Percentiles rank a stretch among this genome's conserved stretches.
These are phyloP conservation scores for Agrotis puta DNA, from an alignment of 2,888 invertebrate genomes.

Conservation along the genomic window DNA sequence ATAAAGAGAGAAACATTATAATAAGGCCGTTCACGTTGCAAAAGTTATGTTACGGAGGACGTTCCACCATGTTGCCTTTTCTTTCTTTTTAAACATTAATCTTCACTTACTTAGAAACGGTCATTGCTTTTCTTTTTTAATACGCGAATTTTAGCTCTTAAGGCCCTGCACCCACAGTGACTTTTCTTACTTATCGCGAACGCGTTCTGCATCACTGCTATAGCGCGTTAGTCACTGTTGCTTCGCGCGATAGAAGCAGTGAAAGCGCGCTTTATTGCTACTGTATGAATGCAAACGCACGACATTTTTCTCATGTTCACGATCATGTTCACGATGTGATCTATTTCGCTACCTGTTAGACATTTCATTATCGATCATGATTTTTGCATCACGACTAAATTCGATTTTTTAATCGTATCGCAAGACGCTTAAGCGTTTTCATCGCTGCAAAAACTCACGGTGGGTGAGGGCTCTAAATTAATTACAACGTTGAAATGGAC, in stretches of 20 bases:
- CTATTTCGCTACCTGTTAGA: not conserved
- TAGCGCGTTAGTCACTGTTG: not conserved
- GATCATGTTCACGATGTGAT: too few species aligned
- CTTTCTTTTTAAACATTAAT: constrained; percentile 57
- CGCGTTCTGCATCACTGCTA: not conserved
- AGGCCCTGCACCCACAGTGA: not conserved
- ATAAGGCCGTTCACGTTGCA: constrained; percentile 25
- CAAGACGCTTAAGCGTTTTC: not conserved
- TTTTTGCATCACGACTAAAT: not conserved
- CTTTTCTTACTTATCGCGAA: not conserved
- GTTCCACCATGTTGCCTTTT: constrained; percentile 42
- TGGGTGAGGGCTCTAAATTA: constrained; percentile 33
- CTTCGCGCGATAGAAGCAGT: not conserved
- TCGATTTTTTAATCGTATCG: not conserved
- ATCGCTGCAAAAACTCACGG: not conserved
- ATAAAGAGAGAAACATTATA: constrained; percentile 33
- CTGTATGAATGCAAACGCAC: not conserved
- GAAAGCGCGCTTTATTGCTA: not conserved
- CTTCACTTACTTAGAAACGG: constrained; percentile 63
- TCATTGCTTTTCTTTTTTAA: constrained; percentile 59
- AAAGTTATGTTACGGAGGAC: constrained; percentile 39
- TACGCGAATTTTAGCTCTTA: constrained; percentile 39
- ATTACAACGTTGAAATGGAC: constrained; percentile 45
- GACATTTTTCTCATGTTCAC: not conserved
- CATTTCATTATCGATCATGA: not conserved